A percentile compares a stretch with the other conserved stretches of the same genome.
Conservation (phyloP, 2,113 vertebrate genomes). For the Bos taurus region ARS-UCD2.0 NC_037332.1:104411001-104411500, state of each 20-base stretch:
- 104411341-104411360: slow-evolving; percentile 37
- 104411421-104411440: slow-evolving; percentile 1
- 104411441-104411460: neutral
- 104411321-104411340: slow-evolving; percentile 48
- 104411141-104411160: neutral
- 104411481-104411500: slow-evolving; percentile 53
- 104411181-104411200: neutral
- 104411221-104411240: slow-evolving; percentile 10
- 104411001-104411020: neutral
- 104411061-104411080: neutral
- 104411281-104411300: slow-evolving; percentile 67
- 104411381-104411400: slow-evolving; percentile 47
- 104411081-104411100: neutral
- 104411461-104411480: neutral
- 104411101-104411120: neutral
- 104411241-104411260: slow-evolving; percentile 59
- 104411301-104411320: slow-evolving; percentile 63
- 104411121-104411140: neutral
- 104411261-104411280: slow-evolving; percentile 75
- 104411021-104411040: neutral
- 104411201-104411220: slow-evolving; percentile 36
- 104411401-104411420: slow-evolving; percentile 39
- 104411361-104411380: slow-evolving; percentile 73
- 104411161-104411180: neutral
- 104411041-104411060: rapidly evolving